phyloP scores from a whole-genome alignment of 2,888 invertebrate genomes.

The Apamea epomidion region DNA sequence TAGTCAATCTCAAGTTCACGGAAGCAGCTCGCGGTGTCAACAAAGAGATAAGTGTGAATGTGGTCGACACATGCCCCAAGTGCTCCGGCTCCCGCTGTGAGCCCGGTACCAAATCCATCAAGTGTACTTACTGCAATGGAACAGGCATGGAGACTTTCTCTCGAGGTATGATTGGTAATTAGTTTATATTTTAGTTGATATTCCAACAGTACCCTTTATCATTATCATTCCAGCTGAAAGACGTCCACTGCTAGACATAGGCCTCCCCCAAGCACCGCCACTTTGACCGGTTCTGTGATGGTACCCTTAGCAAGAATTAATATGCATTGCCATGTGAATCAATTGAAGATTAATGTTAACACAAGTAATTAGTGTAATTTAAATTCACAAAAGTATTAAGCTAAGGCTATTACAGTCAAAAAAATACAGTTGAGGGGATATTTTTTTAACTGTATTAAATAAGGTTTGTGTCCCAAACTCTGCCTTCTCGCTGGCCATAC shows the following conservation, averaged over 20 bases:
- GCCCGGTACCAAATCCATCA: conserved; percentile 96
- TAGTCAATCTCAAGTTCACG: conserved; percentile 96
- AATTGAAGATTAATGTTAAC: not conserved
- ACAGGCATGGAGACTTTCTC: conserved; percentile 98
- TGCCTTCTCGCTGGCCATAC: not conserved
- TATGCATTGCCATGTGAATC: not conserved
- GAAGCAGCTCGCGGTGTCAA: conserved; percentile 99
- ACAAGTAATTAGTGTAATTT: not conserved
- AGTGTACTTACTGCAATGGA: conserved; percentile 98
- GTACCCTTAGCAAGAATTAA: not conserved
- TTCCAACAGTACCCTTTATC: not conserved
- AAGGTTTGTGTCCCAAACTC: not conserved
- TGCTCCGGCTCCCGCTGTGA: conserved; percentile 97
- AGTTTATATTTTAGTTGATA: not conserved
- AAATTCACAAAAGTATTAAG: not conserved
- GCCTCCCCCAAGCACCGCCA: not conserved
- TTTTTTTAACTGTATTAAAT: not conserved
- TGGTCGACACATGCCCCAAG: conserved; percentile 97
- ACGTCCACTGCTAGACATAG: no score
- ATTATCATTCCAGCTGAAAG: no score
- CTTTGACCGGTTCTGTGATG: not conserved
- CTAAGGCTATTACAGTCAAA: not conserved
- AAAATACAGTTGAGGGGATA: not conserved
- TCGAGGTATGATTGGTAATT: conserved; percentile 85
- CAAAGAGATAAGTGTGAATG: conserved; percentile 97